These are phyloP conservation scores for Empidonax traillii DNA, from an alignment of 2,113 vertebrate species.

Conservation along the genomic window DNA sequence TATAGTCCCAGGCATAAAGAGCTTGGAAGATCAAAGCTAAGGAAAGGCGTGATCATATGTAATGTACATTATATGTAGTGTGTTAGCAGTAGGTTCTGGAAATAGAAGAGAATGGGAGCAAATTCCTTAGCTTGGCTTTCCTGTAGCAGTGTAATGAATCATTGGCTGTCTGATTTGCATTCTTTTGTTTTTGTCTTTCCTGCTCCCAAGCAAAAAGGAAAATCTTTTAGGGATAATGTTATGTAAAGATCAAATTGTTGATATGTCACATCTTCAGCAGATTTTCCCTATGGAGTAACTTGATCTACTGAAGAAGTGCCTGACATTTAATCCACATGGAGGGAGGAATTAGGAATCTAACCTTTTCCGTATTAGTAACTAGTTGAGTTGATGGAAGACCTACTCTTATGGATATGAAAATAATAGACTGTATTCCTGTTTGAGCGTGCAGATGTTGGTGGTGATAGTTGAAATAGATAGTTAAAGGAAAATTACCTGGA, in stretches of 20 bases:
- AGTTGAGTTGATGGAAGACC: neutral
- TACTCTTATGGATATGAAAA: neutral
- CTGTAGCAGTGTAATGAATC: constrained; percentile 21
- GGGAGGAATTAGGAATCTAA: neutral
- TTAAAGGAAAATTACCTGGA: neutral
- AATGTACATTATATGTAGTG: neutral
- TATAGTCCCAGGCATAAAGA: neutral
- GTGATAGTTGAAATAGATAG: neutral
- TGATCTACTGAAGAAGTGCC: neutral
- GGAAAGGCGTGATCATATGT: neutral
- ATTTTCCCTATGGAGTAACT: neutral
- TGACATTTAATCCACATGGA: neutral
- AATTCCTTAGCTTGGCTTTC: constrained; percentile 18
- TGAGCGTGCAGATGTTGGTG: neutral
- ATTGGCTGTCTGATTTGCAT: neutral
- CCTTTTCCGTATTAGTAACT: neutral
- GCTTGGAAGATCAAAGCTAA: neutral
- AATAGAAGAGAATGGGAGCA: neutral
- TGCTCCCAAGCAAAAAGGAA: constrained; percentile 1
- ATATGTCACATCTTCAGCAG: neutral
- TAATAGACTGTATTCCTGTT: neutral
- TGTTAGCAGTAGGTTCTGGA: neutral
- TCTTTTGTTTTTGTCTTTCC: constrained; percentile 33
- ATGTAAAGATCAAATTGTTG: neutral
- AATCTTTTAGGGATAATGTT: neutral